A percentile compares a stretch with the other conserved stretches of the same genome.
Conservation (phyloP, 2,888 invertebrate genomes). For the Amphipyra tragopoginis region DNA sequence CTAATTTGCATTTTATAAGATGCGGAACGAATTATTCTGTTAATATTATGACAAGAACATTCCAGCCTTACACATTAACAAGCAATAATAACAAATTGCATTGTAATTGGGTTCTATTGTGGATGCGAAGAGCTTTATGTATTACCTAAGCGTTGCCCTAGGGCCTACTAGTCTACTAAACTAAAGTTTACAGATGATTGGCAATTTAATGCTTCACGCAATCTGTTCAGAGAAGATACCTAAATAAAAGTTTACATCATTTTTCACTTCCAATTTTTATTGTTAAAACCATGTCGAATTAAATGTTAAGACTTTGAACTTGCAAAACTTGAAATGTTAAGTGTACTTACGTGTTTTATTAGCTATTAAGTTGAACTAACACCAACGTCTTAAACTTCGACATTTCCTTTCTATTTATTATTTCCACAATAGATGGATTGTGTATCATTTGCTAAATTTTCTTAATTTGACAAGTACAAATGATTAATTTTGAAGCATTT, state of each 20-base stretch:
- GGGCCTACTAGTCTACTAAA: slow-evolving; percentile 19
- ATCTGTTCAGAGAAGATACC: slow-evolving; percentile 8
- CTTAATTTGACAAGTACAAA: not conserved
- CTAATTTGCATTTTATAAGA: slow-evolving; percentile 22
- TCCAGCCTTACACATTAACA: slow-evolving; percentile 53
- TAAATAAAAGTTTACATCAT: slow-evolving; percentile 23
- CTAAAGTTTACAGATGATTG: slow-evolving; percentile 41
- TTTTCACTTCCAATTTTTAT: slow-evolving; percentile 19
- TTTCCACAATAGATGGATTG: slow-evolving; percentile 1
- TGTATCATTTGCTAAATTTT: not conserved
- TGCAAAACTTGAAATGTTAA: slow-evolving; percentile 21
- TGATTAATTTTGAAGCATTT: not conserved
- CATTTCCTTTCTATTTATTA: slow-evolving; percentile 6
- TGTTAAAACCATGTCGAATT: slow-evolving; percentile 16
- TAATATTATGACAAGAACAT: slow-evolving; percentile 35
- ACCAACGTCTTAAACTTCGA: slow-evolving; percentile 11
- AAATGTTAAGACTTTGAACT: slow-evolving; percentile 25
- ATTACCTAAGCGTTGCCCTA: slow-evolving; percentile 23
- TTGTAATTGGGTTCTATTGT: slow-evolving; percentile 57
- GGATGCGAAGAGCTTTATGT: slow-evolving; percentile 25
- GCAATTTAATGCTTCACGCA: slow-evolving; percentile 27
- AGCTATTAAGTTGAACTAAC: slow-evolving; percentile 17
- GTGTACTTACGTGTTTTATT: slow-evolving; percentile 11
- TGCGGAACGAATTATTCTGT: slow-evolving; percentile 40
- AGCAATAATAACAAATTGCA: slow-evolving; percentile 57